Evolutionary conservation across 2,113 vertebrate genomes (phyloP).

Genomic region (Aythya baeri): DNA sequence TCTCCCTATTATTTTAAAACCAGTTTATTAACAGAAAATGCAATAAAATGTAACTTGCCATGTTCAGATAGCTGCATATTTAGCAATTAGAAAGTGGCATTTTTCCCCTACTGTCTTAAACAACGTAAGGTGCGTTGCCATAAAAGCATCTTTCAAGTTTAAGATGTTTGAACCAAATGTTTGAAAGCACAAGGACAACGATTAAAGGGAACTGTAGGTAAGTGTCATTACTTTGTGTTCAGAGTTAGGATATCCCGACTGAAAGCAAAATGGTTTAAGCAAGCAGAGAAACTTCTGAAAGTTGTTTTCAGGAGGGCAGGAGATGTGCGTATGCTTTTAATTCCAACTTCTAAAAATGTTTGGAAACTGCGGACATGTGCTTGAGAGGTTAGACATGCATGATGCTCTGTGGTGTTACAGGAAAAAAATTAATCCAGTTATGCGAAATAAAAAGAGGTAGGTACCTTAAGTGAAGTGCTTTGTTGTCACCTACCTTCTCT

Average conservation of each 20-base stretch:
- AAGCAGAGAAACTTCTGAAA: neutral
- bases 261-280: neutral
- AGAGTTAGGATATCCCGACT: neutral
- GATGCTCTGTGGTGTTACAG: neutral
- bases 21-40: too few species aligned
- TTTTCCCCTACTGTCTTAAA: neutral
- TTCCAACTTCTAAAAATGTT: neutral
- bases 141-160: neutral
- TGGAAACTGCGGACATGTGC: accelerated
- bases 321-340: neutral
- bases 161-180: neutral
- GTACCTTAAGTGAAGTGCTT: conserved; percentile 11
- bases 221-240: neutral
- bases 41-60: too few species aligned
- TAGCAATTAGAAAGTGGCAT: neutral
- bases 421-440: conserved; percentile 34
- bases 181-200: neutral
- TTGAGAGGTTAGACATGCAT: neutral
- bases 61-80: neutral
- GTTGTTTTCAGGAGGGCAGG: neutral
- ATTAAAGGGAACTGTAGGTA: neutral
- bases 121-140: neutral
- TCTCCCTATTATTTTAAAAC: neutral
- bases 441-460: neutral
- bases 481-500: neutral